phyloP scores from a whole-genome alignment of 1,140 invertebrate species.

The Neodiprion virginianus region DNA sequence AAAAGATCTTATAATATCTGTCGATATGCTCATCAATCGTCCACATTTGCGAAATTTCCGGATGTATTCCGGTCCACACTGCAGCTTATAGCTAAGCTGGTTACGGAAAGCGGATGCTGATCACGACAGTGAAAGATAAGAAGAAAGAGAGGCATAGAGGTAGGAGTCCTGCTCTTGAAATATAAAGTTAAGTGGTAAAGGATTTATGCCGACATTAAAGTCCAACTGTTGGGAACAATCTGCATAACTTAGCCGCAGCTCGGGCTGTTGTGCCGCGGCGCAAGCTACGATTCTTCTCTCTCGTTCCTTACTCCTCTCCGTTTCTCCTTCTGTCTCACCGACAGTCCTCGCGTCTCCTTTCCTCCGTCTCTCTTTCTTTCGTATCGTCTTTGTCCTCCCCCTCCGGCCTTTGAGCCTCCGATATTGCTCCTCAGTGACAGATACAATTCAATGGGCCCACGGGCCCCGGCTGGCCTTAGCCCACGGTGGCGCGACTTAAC shows the following conservation, averaged over 20 bases:
- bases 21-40: too few species aligned
- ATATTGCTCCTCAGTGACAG: constrained; percentile 52
- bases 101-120: neutral
- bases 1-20: too few species aligned
- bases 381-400: constrained; percentile 17
- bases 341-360: constrained; percentile 10
- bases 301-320: constrained; percentile 24
- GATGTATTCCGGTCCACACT: too few species aligned
- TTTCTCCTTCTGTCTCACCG: neutral
- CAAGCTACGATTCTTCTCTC: constrained; percentile 20
- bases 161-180: constrained; percentile 36
- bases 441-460: constrained; percentile 48
- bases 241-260: constrained; percentile 53
- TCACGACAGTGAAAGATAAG: neutral
- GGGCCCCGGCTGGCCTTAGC: constrained; percentile 24
- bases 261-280: constrained; percentile 39
- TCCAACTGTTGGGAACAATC: constrained; percentile 58
- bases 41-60: too few species aligned
- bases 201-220: constrained; percentile 58
- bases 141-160: constrained; percentile 21
- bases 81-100: too few species aligned
- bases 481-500: constrained; percentile 25
- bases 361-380: neutral
- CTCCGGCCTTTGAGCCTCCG: constrained; percentile 22
- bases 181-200: constrained; percentile 59